Evolutionary conservation across 2,888 invertebrate genomes (phyloP).

Genomic region (Agrochola macilenta): DNA sequence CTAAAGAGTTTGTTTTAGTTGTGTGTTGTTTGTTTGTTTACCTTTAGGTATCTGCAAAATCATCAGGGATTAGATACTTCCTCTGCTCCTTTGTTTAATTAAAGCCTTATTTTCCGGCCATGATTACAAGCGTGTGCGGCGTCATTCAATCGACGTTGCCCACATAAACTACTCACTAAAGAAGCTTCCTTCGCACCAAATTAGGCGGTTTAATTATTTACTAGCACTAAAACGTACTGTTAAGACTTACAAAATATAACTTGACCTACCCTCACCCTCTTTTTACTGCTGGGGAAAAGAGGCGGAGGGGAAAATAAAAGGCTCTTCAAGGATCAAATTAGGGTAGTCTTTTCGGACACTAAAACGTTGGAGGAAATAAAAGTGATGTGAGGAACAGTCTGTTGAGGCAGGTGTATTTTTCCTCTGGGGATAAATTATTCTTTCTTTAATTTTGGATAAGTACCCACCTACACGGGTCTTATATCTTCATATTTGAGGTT

Average conservation of each 20-base stretch:
- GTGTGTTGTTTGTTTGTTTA: neutral
- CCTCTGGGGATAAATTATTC: constrained; percentile 78
- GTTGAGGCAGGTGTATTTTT: constrained; percentile 85
- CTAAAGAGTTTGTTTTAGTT: neutral
- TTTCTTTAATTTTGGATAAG: constrained; percentile 73
- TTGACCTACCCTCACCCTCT: constrained; percentile 77
- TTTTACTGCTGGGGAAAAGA: constrained; percentile 64
- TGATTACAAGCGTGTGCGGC: constrained; percentile 72
- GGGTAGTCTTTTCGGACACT: constrained; percentile 81
- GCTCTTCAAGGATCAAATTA: constrained; percentile 79
- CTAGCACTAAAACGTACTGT: constrained; percentile 87
- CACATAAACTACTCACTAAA: constrained; percentile 83
- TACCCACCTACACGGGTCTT: constrained; percentile 51
- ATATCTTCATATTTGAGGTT: constrained; percentile 50
- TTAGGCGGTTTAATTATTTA: constrained; percentile 89
- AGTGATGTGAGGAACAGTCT: constrained; percentile 77
- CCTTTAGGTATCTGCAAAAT: neutral
- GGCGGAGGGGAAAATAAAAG: constrained; percentile 70
- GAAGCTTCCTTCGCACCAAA: constrained; percentile 87
- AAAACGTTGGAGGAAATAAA: constrained; percentile 87
- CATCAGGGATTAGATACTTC: constrained; percentile 4
- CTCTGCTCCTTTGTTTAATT: constrained; percentile 40
- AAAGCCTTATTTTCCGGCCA: constrained; percentile 56
- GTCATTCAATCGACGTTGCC: constrained; percentile 81
- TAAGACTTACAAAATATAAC: constrained; percentile 77